Evolutionary conservation across 2,888 invertebrate genomes (phyloP), one percentile per base, ranked within the genome.

Genomic region (Tipula unca): DNA sequence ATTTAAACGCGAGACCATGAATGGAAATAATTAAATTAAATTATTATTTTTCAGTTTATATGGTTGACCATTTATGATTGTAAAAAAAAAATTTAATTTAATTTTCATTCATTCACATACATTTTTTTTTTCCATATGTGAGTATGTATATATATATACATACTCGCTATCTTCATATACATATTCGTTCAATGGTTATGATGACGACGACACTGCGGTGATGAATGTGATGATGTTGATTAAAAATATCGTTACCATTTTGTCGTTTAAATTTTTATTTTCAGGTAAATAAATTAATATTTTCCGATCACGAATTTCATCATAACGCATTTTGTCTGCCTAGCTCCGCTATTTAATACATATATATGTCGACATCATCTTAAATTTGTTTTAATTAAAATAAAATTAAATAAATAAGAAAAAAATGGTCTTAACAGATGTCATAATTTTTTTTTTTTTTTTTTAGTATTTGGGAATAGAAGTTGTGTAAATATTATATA

Each of bases 11-110:
- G 69, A 69, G 20, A 69, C 69, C 25, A 69, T 69, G 69, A 25
- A 25, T 69, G 69, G 69, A 69, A 69, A 69, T 69, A 69, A 69
- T 69, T 69, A 25, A 48, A 48, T 48, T 48, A 17, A 69, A 25
- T 69, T 69, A 69, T 25, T 25, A 69, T 8, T 25, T 20, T 69
- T 69, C 69, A 69, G 69, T 69, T 69, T 69, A 69, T 69, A 25
- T 69, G 69, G 69, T 69, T 69, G 69, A 69, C 69, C 69, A 69
- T 69, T 69, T 69, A 69, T 69, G 25, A 48, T 48, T 48, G 48
- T 48, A 69, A 69, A 69, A 69, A 69, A 25, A 69, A 69, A 69
- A 25, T 10, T 69, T 69, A 69, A 69, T 69, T 69, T 25, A 69
- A 69, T 69, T 69, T 69, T 25, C 69, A 69, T 69, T 25, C 69